Percentiles rank a stretch among this genome's conserved stretches.
Conservation (phyloP, 2,888 invertebrate species). For the Pandemis heparana region DNA sequence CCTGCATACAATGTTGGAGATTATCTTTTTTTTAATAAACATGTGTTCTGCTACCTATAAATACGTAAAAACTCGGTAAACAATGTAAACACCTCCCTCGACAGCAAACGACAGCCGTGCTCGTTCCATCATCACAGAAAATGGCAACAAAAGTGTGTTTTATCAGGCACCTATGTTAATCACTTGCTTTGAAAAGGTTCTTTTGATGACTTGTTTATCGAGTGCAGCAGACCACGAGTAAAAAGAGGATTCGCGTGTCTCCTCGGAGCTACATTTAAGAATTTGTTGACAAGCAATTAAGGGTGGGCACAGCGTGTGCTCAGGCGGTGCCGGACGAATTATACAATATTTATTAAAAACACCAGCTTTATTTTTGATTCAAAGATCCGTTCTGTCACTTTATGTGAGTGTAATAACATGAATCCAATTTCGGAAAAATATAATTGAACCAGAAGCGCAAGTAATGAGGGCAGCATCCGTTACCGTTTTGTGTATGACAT, state of each 20-base stretch:
- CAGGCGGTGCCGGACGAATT: conserved; percentile 55
- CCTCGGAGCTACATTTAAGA: conserved; percentile 75
- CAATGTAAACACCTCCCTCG: neutral
- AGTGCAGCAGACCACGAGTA: conserved; percentile 63
- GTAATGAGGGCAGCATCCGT: neutral
- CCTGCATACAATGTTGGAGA: neutral
- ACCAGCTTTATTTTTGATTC: conserved; percentile 51
- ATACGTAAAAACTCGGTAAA: too few species aligned
- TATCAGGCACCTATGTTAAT: conserved; percentile 21
- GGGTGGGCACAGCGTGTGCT: conserved; percentile 56
- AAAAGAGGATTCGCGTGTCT: conserved; percentile 72
- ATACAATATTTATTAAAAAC: conserved; percentile 43
- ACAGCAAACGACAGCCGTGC: conserved; percentile 9
- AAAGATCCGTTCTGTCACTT: conserved; percentile 46
- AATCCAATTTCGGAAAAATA: conserved; percentile 3
- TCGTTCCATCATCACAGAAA: neutral
- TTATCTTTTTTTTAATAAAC: neutral
- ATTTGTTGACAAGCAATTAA: conserved; percentile 82
- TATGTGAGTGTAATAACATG: conserved; percentile 7
- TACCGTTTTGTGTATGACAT: conserved; percentile 5
- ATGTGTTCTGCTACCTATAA: neutral
- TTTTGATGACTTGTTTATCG: conserved; percentile 71
- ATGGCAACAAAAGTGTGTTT: conserved; percentile 37
- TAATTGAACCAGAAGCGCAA: neutral
- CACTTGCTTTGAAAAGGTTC: conserved; percentile 56